A percentile compares a stretch with the other conserved stretches of the same genome.
phyloP scores from a whole-genome alignment of 2,797 vertebrate genomes.

The Acanthiza pusilla region DNA sequence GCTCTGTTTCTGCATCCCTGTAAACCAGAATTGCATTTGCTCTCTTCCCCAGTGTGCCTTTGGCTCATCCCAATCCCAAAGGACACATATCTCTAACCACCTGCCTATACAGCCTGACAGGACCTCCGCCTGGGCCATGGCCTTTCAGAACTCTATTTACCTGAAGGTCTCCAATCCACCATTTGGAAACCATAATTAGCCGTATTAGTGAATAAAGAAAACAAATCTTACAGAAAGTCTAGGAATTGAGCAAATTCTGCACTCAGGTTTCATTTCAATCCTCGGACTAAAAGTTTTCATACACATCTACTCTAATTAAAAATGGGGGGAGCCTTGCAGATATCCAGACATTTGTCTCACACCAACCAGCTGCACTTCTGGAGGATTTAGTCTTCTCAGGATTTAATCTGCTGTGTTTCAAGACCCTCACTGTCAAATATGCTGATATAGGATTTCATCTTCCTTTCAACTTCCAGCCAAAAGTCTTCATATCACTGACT shows the following conservation, averaged over 20 bases:
- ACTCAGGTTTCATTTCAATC: not conserved
- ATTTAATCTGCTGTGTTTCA: not conserved
- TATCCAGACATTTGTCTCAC: not conserved
- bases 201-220: not conserved
- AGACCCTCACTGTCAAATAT: not conserved
- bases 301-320: not conserved
- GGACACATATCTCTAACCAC: not conserved
- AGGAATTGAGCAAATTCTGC: not conserved
- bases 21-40: not conserved
- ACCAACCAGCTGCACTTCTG: not conserved
- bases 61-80: not conserved
- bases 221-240: not conserved
- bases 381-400: not conserved
- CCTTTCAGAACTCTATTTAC: not conserved
- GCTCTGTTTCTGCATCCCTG: not conserved
- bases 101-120: not conserved
- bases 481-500: not conserved
- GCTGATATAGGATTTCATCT: not conserved
- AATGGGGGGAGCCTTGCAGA: not conserved
- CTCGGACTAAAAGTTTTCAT: not conserved
- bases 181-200: not conserved
- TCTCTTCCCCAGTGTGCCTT: not conserved
- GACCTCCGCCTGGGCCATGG: not conserved
- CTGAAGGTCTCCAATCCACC: not conserved
- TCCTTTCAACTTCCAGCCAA: conserved; percentile 2